These are phyloP conservation scores for Marronus borbonicus DNA, from an alignment of 2,888 invertebrate species.

Conservation along the genomic window DNA sequence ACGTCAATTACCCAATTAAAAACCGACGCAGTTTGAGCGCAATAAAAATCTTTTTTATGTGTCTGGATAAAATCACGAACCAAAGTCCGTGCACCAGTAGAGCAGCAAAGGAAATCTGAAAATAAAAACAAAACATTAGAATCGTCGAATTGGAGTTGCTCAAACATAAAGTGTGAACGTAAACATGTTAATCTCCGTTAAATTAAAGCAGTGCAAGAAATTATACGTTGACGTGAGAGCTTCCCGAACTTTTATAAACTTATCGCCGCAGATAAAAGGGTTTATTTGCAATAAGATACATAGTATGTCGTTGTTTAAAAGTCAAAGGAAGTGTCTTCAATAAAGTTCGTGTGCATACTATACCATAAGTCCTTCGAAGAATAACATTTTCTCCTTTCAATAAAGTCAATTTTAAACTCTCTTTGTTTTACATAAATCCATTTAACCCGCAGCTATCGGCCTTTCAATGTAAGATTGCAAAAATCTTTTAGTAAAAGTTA, in stretches of 20 bases:
- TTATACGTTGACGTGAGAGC: constrained; percentile 4
- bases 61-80: constrained; percentile 1
- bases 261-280: constrained; percentile 10
- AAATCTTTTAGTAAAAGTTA: no score
- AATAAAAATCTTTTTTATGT: constrained; percentile 1
- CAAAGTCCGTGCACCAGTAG: constrained; percentile 1
- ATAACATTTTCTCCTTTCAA: not conserved
- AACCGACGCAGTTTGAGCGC: constrained; percentile 1
- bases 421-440: no score
- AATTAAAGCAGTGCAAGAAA: constrained; percentile 8
- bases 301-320: not conserved
- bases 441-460: no score
- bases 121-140: constrained; percentile 18
- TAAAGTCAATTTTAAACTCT: not conserved
- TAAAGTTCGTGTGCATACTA: not conserved
- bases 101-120: constrained; percentile 15
- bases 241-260: constrained; percentile 1
- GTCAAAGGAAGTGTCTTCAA: not conserved
- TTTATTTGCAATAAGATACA: not conserved
- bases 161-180: constrained; percentile 12
- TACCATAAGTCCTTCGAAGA: not conserved
- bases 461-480: no score
- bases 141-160: not conserved
- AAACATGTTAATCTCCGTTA: constrained; percentile 13
- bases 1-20: constrained; percentile 7